Conservation (phyloP, 2,888 invertebrate genomes). For the Yponomeuta evonymella region DNA sequence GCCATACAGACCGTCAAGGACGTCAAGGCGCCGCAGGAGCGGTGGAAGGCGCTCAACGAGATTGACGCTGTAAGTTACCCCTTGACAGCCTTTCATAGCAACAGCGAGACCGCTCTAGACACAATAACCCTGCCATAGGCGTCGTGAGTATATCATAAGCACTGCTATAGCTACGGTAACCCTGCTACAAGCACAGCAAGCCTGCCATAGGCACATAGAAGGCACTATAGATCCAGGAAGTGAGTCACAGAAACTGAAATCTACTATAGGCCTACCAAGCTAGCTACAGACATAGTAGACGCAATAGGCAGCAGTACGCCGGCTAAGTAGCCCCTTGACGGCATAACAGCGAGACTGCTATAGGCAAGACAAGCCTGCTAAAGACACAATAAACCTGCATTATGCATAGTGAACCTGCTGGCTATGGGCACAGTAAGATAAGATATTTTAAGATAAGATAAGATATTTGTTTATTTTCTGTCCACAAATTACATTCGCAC, state of each 20-base stretch:
- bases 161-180: neutral
- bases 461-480: no score
- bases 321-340: constrained; percentile 75
- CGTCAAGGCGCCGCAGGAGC: constrained; percentile 94
- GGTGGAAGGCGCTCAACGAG: constrained; percentile 99
- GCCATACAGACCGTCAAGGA: constrained; percentile 96
- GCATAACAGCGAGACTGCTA: neutral
- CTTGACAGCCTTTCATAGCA: neutral
- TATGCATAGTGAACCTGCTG: neutral
- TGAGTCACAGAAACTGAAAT: no score
- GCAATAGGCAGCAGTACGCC: constrained; percentile 88
- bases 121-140: neutral
- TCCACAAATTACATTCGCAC: no score
- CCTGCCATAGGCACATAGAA: neutral
- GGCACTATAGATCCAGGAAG: no score
- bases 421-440: no score
- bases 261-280: neutral
- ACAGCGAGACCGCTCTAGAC: neutral
- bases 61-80: constrained; percentile 89
- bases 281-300: constrained; percentile 77
- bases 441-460: no score
- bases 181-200: neutral
- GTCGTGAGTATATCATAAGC: neutral
- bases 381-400: neutral
- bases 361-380: neutral